phyloP scores from a whole-genome alignment of 2,113 vertebrate species.

The Trogon melanurus region DNA sequence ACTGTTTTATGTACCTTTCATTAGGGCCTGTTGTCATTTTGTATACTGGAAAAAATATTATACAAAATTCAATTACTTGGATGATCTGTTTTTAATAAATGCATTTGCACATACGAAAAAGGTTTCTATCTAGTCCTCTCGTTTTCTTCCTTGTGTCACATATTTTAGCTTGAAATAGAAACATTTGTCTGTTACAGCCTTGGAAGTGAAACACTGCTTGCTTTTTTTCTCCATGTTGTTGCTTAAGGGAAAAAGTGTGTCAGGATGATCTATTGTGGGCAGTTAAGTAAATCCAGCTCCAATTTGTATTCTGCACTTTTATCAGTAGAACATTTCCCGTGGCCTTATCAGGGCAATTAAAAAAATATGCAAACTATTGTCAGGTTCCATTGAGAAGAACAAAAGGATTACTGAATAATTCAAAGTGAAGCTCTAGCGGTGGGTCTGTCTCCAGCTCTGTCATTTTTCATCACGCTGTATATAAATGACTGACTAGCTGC shows the following conservation, averaged over 20 bases:
- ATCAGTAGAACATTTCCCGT: slow-evolving; percentile 32
- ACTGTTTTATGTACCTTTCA: neutral
- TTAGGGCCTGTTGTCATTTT: neutral
- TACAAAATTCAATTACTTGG: neutral
- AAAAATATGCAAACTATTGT: slow-evolving; percentile 58
- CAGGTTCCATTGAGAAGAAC: neutral
- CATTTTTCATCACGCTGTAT: slow-evolving; percentile 8
- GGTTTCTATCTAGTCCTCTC: neutral
- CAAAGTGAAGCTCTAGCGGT: neutral
- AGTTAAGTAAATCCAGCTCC: slow-evolving; percentile 25
- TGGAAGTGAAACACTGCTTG: neutral
- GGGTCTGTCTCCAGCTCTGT: neutral
- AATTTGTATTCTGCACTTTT: slow-evolving; percentile 53
- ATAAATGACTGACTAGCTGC: slow-evolving; percentile 10
- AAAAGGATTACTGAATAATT: slow-evolving; percentile 45
- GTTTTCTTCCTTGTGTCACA: neutral
- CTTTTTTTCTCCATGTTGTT: neutral
- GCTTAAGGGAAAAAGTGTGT: neutral
- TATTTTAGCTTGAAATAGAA: neutral
- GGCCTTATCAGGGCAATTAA: slow-evolving; percentile 32
- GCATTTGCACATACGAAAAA: neutral
- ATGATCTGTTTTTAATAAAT: neutral
- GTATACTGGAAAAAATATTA: neutral
- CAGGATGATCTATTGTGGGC: slow-evolving; percentile 44
- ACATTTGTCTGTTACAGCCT: neutral